Conservation (phyloP, 2,113 vertebrate species). For the Psittacula cyanocephala region DNA sequence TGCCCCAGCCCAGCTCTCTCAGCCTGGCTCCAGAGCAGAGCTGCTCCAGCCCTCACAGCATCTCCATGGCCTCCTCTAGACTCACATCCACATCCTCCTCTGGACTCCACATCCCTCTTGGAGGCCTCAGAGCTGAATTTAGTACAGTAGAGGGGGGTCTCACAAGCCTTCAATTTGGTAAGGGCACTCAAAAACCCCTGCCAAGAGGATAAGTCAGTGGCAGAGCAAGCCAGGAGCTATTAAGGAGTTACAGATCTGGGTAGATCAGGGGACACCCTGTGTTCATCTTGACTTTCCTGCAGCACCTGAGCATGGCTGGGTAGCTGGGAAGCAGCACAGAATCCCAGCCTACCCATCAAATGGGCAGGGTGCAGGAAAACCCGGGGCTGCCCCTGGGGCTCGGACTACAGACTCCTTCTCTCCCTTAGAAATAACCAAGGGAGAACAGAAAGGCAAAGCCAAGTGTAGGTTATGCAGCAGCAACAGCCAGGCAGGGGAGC, state of each 20-base stretch:
- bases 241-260: not conserved
- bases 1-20: not conserved
- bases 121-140: not conserved
- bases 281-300: not conserved
- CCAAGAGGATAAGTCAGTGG: not conserved
- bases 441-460: not conserved
- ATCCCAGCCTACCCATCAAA: not conserved
- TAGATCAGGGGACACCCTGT: not conserved
- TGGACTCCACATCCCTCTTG: not conserved
- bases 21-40: not conserved
- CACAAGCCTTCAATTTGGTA: not conserved
- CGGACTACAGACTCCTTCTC: not conserved
- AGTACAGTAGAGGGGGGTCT: not conserved
- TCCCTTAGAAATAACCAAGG: not conserved
- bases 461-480: not conserved
- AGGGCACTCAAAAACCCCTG: not conserved
- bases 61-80: not conserved
- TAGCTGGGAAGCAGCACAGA: not conserved
- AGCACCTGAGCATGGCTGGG: fast-evolving
- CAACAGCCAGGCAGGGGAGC: conserved; percentile 27
- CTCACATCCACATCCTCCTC: not conserved
- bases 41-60: not conserved
- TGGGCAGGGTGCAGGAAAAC: not conserved
- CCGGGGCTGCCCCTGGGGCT: fast-evolving
- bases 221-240: not conserved